A percentile compares a stretch with the other conserved stretches of the same genome.
phyloP scores from a whole-genome alignment of 2,888 invertebrate genomes.

The Rotaria sp. region DNA sequence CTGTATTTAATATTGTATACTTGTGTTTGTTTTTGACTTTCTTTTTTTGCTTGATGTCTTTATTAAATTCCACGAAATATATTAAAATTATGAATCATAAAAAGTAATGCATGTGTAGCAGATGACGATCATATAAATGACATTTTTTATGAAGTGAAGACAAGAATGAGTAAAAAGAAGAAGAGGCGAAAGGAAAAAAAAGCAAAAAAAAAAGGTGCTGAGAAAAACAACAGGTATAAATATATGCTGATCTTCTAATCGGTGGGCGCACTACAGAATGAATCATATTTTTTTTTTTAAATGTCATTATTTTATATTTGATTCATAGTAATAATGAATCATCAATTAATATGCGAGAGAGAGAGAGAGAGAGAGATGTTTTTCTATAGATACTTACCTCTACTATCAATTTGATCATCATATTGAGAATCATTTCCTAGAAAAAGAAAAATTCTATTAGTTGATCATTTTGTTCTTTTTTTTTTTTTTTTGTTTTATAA shows the following conservation, averaged over 20 bases:
- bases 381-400: neutral
- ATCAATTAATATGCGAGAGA: neutral
- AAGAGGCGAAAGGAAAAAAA: neutral
- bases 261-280: neutral
- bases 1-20: neutral
- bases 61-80: neutral
- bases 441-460: neutral
- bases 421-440: neutral
- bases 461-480: neutral
- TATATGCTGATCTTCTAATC: neutral
- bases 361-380: neutral
- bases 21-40: neutral
- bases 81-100: neutral
- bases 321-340: neutral
- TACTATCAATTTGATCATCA: slow-evolving; percentile 13
- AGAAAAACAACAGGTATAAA: neutral
- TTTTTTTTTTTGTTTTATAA: too few species aligned
- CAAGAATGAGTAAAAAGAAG: neutral
- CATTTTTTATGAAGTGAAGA: neutral
- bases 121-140: neutral
- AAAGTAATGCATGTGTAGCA: neutral
- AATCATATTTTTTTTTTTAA: neutral
- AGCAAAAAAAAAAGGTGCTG: neutral
- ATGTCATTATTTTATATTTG: neutral
- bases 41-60: neutral